Base-by-base conservation (phyloP, 2,888 invertebrate species). In the Pristionchus exspectatus region DNA sequence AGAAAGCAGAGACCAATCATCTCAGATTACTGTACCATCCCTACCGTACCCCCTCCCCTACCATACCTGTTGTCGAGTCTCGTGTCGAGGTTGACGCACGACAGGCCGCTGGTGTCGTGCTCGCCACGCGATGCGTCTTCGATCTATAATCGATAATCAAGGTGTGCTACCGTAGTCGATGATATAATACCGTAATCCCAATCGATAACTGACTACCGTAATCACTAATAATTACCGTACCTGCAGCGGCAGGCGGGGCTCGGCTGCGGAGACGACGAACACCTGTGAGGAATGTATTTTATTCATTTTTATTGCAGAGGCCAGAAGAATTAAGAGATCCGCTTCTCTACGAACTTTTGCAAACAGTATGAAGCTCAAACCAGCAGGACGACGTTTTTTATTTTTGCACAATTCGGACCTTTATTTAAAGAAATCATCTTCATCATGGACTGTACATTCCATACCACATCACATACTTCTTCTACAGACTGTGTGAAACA, bases 41-140 rank as follows among this genome's bases (percentile, higher is more conserved):
- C 38, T 5, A 38, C 38, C 38, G 38, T 38, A 38, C 2, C 38
- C 38, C 38, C n/a, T n/a, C n/a, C n/a, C n/a, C n/a, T 30, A 50
- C 72, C 14, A 30, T 69, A 69, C 94, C 98, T 96, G 96, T 98
- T 98, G 96, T 99, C 99, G 86, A 99, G 96, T 87, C 99, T 93
- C 96, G 98, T 99, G 96, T 99, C 99, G 96, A 99, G 98, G 96
- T 98, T 98, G 10, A 99, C 99, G 44, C 92, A 91, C 30, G 94
- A 93, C 74, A 95, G 91, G 14, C 92, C 92, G 16, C 93, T 96
- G 92, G 97, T 97, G 92, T 97, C 97, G 83, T 92, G 92, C 87
- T 92, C 92, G 63, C 91, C 90, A 0, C 92, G 96, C 0, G 97
- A 96, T 0, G 99, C 99, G 96, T 99, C 99, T 95, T 99, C 99